phyloP scores from a whole-genome alignment of 2,797 vertebrate genomes.

The Mallotus villosus region DNA sequence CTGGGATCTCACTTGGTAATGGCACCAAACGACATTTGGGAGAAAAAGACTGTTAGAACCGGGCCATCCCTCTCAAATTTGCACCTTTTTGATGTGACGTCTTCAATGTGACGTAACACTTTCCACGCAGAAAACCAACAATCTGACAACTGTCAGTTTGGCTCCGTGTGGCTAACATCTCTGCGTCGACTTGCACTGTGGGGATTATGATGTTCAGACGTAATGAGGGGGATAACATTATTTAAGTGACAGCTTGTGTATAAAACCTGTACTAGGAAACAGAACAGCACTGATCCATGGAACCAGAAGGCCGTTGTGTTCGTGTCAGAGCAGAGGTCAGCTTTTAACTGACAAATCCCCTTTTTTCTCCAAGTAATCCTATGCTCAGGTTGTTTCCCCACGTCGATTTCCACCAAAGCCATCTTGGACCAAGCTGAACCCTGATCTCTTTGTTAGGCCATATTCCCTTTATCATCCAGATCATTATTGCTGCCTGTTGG shows the following conservation, averaged over 20 bases:
- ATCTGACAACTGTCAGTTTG: slow-evolving; percentile 23
- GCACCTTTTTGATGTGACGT: slow-evolving; percentile 17
- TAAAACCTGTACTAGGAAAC: slow-evolving; percentile 32
- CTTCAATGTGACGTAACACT: slow-evolving; percentile 28
- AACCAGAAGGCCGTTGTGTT: slow-evolving; percentile 63
- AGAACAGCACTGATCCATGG: slow-evolving; percentile 48
- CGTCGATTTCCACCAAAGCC: slow-evolving; percentile 41
- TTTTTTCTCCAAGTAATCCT: slow-evolving; percentile 58
- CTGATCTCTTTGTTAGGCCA: background rate
- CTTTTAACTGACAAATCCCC: slow-evolving; percentile 66
- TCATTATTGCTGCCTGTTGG: background rate
- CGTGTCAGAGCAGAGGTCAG: slow-evolving; percentile 67
- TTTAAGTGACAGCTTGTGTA: slow-evolving; percentile 38
- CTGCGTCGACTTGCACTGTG: background rate
- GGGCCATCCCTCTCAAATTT: background rate
- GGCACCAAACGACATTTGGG: background rate
- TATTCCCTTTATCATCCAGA: background rate
- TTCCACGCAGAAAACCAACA: slow-evolving; percentile 1
- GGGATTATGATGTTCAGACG: slow-evolving; percentile 11
- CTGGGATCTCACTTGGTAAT: slow-evolving; percentile 11
- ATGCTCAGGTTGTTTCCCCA: slow-evolving; percentile 59
- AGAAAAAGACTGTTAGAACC: too few species aligned
- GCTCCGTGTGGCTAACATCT: slow-evolving; percentile 12
- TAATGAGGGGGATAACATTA: slow-evolving; percentile 37
- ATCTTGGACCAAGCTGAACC: slow-evolving; percentile 38